Base-by-base conservation (phyloP, 1,140 invertebrate species). In the Drosophila bifasciata region DNA sequence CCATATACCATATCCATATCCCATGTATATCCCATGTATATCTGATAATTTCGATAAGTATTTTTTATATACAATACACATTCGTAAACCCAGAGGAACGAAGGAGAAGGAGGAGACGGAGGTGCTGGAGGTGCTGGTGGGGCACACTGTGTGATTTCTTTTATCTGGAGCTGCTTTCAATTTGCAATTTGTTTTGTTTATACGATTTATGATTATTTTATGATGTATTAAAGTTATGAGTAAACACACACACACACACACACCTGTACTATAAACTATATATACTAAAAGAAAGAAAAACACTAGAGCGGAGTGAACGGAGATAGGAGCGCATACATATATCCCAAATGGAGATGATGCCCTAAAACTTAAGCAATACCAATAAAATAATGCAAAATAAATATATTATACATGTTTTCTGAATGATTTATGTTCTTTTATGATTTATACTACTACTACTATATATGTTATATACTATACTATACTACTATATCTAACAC, bases 171-270 rank as follows among this genome's bases (percentile, higher is more conserved):
- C 60, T 77, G 80, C 60, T 83, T 80, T 80, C 81, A 79, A 75
- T 85, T 85, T 86, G 85, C 68, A 68, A 69, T 70, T 85, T 85
- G 81, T 85, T 85, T 85, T 85, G 81, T 86, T 85, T 85, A 86
- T 85, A 85, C 76, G 62, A 84, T 76, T 84, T 66, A 81, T 79
- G 56, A 70, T 85, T 75, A 79, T 79, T 85, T 85, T 85, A 86
- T 61, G 77, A 85, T 85, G 81, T 85, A 85, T 85, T 85, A 85
- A 85, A 85, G 81, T 86, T 85, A 85, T 86, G 68, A 80, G 76
- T 74, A 80, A 74, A 57, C 32, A 2, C 32, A 36, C 32, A 36
- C 15, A 36, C 32, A 36, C 15, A n/a, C n/a, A n/a, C n/a, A n/a
- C n/a, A n/a, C n/a, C n/a, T 80, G 78, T 80, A 80, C 77, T 80